These are phyloP conservation scores for Catonia carolina DNA, from an alignment of 2,888 invertebrate genomes.

Conservation along the genomic window DNA sequence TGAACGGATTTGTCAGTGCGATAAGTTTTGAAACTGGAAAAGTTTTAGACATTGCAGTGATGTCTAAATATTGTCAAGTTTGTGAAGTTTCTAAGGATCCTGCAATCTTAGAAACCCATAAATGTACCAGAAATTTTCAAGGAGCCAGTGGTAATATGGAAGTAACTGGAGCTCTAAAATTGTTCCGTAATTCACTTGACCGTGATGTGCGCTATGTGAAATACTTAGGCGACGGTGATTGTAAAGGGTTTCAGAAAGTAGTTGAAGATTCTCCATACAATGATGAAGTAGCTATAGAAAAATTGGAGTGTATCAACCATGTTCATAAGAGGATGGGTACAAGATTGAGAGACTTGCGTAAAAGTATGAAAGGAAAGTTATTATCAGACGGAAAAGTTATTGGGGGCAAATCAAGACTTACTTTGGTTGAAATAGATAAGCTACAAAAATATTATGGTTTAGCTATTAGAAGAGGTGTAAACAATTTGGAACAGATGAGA, in stretches of 20 bases:
- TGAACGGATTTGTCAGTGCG: conserved; percentile 5
- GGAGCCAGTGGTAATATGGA: too few species aligned
- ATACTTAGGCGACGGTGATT: conserved; percentile 19
- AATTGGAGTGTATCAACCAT: conserved; percentile 2
- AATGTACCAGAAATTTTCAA: too few species aligned
- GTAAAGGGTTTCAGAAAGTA: conserved; percentile 11
- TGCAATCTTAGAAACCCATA: too few species aligned
- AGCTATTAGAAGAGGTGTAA: conserved; percentile 32
- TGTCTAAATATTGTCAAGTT: too few species aligned
- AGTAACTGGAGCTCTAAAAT: too few species aligned
- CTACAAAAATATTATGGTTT: conserved; percentile 34
- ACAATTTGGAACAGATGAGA: conserved; percentile 31
- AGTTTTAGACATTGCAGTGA: too few species aligned
- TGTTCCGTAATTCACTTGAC: too few species aligned
- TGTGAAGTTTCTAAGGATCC: too few species aligned
- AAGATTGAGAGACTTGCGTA: conserved; percentile 15
- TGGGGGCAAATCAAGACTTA: conserved; percentile 31
- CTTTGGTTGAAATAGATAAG: conserved; percentile 31
- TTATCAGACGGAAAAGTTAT: conserved; percentile 20
- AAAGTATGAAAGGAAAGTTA: conserved; percentile 3
- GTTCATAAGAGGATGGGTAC: conserved; percentile 22
- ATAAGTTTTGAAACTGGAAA: not conserved
- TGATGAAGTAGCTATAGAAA: conserved; percentile 9
- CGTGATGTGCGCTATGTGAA: conserved; percentile 8
- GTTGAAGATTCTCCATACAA: conserved; percentile 20